Percentiles rank a stretch among this genome's conserved stretches.
phyloP scores from a whole-genome alignment of 1,140 invertebrate species.

The Stenopsyche tienmushanensis region DNA sequence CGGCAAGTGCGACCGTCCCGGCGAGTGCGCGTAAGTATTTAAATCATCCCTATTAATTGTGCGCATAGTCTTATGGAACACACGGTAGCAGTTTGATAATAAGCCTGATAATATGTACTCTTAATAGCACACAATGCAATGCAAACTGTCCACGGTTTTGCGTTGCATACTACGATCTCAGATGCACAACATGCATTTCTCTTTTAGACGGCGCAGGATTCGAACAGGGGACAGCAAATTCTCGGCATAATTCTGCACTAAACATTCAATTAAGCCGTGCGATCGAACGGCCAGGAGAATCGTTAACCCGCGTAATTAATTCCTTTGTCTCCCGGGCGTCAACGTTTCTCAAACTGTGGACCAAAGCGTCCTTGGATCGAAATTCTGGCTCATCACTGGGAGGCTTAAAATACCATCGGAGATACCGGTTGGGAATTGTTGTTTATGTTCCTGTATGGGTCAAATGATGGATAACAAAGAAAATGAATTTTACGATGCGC shows the following conservation, averaged over 20 bases:
- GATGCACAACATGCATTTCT: neutral
- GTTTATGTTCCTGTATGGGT: neutral
- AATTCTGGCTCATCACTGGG: neutral
- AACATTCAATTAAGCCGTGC: constrained; percentile 35
- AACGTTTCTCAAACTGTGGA: neutral
- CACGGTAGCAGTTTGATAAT: neutral
- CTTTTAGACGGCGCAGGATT: too few species aligned
- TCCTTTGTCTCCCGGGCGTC: neutral
- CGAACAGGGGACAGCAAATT: constrained; percentile 14
- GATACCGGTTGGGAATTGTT: neutral
- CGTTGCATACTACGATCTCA: constrained; percentile 1
- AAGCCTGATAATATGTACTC: neutral
- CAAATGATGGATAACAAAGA: too few species aligned
- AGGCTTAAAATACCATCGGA: neutral
- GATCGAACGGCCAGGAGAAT: neutral
- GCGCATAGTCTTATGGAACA: neutral
- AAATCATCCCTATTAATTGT: neutral
- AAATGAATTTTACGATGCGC: too few species aligned
- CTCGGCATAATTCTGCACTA: constrained; percentile 36
- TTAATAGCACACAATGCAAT: neutral
- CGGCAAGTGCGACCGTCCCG: constrained; percentile 83
- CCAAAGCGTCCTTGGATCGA: too few species aligned
- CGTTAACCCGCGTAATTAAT: constrained; percentile 14
- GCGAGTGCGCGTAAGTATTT: constrained; percentile 81
- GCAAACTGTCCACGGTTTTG: neutral